phyloP scores from a whole-genome alignment of 2,797 vertebrate species.

The Anisognathus igniventris region DNA sequence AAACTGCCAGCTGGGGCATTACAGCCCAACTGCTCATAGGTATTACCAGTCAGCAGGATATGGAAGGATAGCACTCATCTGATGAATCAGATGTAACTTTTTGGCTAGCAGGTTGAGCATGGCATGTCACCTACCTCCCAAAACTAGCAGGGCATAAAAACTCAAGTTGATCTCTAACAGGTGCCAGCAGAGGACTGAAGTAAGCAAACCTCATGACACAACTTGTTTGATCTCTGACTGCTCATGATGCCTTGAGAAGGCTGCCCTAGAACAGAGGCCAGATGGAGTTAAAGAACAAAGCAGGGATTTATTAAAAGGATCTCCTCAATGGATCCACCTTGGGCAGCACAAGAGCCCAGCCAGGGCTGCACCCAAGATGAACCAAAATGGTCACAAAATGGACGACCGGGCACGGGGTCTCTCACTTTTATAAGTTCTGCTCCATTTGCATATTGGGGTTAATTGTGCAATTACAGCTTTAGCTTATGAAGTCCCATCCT shows the following conservation, averaged over 20 bases:
- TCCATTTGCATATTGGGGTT: background rate
- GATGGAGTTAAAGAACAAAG: background rate
- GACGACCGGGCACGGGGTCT: rapidly evolving
- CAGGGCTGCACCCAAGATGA: background rate
- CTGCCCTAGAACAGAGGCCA: background rate
- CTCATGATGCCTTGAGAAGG: background rate
- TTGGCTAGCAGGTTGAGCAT: background rate
- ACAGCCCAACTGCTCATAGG: background rate
- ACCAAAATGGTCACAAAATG: background rate
- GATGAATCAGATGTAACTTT: background rate
- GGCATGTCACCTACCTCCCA: background rate
- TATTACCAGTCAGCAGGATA: background rate
- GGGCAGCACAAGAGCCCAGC: background rate
- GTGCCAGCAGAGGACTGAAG: background rate
- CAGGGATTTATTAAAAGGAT: background rate
- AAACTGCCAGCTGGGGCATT: background rate
- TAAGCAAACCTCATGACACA: background rate
- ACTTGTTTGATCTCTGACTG: background rate
- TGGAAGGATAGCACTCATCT: background rate
- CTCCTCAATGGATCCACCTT: background rate
- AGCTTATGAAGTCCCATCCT: background rate
- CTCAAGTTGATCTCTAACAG: background rate
- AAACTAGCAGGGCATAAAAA: background rate
- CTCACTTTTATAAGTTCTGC: background rate
- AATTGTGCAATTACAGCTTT: background rate